Evolutionary conservation across 1,140 invertebrate genomes (phyloP).

Genomic region (Nasonia vitripennis): DNA sequence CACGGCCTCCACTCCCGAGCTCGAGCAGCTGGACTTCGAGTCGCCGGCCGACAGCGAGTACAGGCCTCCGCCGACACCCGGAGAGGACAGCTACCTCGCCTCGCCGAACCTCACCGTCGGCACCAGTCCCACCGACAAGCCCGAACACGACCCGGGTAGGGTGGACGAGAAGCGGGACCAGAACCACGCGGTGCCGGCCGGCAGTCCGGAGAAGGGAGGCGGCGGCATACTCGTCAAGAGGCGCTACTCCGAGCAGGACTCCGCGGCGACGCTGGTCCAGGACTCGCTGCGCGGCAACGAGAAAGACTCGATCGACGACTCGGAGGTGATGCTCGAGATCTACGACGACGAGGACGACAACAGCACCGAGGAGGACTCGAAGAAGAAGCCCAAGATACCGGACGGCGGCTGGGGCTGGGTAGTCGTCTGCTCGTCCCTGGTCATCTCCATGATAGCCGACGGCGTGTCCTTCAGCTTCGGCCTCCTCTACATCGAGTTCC

Average conservation of each 20-base stretch:
- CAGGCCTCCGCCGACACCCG: slow-evolving; percentile 41
- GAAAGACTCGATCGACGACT: slow-evolving; percentile 57
- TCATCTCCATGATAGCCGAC: slow-evolving; percentile 95
- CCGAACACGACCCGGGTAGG: slow-evolving; percentile 43
- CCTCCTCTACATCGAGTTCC: slow-evolving; percentile 89
- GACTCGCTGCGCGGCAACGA: slow-evolving; percentile 30
- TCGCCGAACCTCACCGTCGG: slow-evolving; percentile 55
- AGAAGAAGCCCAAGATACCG: slow-evolving; percentile 78
- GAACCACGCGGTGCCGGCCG: neutral
- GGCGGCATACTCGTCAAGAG: slow-evolving; percentile 35
- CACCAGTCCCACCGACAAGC: slow-evolving; percentile 41
- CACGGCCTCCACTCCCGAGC: slow-evolving; percentile 62
- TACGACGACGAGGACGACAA: slow-evolving; percentile 52
- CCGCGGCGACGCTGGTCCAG: neutral
- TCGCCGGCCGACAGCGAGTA: slow-evolving; percentile 55
- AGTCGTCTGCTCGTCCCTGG: slow-evolving; percentile 88
- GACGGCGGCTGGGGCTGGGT: slow-evolving; percentile 90
- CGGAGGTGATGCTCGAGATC: slow-evolving; percentile 54
- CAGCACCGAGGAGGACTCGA: slow-evolving; percentile 46
- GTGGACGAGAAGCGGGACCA: neutral
- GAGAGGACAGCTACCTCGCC: slow-evolving; percentile 31
- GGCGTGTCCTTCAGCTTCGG: slow-evolving; percentile 96
- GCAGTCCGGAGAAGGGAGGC: neutral
- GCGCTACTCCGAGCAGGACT: slow-evolving; percentile 47
- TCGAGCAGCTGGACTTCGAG: slow-evolving; percentile 52